phyloP scores from a whole-genome alignment of 2,113 vertebrate genomes.

The Nothocercus nigrocapillus region DNA sequence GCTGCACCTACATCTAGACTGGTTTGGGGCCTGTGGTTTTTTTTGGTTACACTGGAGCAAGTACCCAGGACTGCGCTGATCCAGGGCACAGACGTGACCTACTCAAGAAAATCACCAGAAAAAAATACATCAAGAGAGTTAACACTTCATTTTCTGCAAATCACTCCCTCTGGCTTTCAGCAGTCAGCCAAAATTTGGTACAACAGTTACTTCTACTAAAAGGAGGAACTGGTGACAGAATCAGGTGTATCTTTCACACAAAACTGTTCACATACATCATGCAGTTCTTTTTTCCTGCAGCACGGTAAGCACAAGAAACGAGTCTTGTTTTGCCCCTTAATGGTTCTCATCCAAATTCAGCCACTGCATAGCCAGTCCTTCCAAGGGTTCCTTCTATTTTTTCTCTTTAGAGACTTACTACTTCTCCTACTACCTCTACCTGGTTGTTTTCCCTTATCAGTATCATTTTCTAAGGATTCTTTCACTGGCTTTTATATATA shows the following conservation, averaged over 20 bases:
- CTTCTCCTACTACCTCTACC: not conserved
- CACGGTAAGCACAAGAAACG: not conserved
- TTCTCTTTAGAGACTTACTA: not conserved
- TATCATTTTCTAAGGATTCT: not conserved
- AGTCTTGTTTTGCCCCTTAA: not conserved
- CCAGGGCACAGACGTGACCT: slow-evolving; percentile 21
- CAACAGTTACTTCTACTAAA: not conserved
- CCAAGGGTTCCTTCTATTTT: not conserved
- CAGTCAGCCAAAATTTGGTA: not conserved
- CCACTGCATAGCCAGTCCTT: not conserved
- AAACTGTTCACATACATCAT: not conserved
- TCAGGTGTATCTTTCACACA: not conserved
- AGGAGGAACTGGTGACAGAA: not conserved
- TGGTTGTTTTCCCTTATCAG: not conserved
- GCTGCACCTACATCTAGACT: not conserved
- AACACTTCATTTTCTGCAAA: slow-evolving; percentile 28
- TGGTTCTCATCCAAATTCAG: not conserved
- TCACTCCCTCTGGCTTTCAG: not conserved
- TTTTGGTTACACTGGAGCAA: not conserved
- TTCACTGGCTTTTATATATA: not conserved
- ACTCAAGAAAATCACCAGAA: not conserved
- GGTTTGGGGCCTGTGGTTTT: not conserved
- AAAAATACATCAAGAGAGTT: not conserved
- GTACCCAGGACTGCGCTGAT: not conserved
- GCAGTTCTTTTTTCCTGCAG: not conserved